A percentile compares a stretch with the other conserved stretches of the same genome.
Conservation (phyloP, 1,140 invertebrate species). For the Drosophila gunungcola region DNA sequence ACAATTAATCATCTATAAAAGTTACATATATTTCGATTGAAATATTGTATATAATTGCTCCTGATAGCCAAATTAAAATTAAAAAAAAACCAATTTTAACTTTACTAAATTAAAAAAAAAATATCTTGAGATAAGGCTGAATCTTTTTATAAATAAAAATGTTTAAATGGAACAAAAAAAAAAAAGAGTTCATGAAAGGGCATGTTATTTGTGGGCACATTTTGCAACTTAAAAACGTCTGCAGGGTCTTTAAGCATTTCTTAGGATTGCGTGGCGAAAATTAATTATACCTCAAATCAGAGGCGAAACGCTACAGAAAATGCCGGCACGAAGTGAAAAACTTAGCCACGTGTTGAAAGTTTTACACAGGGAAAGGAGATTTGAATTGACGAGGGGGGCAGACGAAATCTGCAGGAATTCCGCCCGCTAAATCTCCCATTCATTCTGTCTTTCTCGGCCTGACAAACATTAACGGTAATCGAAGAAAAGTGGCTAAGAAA, state of each 20-base stretch:
- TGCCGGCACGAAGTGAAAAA: conserved; percentile 60
- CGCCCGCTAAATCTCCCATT: background rate
- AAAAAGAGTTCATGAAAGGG: conserved; percentile 18
- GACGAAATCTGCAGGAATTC: background rate
- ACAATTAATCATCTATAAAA: no score
- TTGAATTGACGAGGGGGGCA: conserved; percentile 7
- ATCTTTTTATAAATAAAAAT: no score
- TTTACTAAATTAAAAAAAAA: no score
- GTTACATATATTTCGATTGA: no score
- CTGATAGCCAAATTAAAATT: no score
- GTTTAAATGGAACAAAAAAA: background rate
- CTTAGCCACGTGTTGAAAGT: conserved; percentile 59
- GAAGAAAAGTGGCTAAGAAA: conserved; percentile 60
- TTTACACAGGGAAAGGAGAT: conserved; percentile 22
- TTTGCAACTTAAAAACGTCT: background rate
- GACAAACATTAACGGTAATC: conserved; percentile 52
- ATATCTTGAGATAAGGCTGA: no score
- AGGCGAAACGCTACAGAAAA: conserved; percentile 52
- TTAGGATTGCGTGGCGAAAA: conserved; percentile 65
- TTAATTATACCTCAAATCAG: conserved; percentile 69
- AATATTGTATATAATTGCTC: no score
- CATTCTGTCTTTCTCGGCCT: background rate
- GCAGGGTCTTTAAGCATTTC: conserved; percentile 31
- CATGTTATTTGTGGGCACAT: conserved; percentile 23
- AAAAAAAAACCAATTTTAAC: no score